Conservation (phyloP, 2,888 invertebrate species). For the Drosophila tanythrix region DNA sequence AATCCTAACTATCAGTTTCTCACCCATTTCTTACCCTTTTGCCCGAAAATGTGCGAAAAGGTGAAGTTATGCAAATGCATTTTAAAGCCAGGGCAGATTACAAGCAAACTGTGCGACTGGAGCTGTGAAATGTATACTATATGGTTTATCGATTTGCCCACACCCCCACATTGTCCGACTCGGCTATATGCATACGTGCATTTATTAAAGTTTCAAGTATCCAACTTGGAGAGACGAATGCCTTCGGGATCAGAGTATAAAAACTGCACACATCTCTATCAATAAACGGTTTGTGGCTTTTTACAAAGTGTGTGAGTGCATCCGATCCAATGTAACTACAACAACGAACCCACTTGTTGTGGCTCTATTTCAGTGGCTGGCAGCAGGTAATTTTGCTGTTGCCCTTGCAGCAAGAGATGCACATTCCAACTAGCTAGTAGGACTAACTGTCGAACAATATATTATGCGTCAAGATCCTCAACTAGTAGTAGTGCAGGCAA, state of each 20-base stretch:
- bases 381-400: constrained; percentile 2
- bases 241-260: background rate
- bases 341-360: constrained; percentile 23
- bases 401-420: constrained; percentile 3
- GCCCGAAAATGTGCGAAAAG: constrained; percentile 1
- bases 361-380: constrained; percentile 5
- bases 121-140: background rate
- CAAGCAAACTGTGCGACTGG: background rate
- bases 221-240: background rate
- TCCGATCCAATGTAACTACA: constrained; percentile 11
- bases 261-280: constrained; percentile 6
- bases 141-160: background rate
- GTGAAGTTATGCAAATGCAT: background rate
- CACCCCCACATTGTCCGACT: background rate
- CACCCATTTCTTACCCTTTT: background rate
- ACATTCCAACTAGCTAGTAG: background rate
- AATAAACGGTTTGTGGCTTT: constrained; percentile 4
- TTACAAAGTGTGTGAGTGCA: constrained; percentile 3
- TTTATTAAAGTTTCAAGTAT: constrained; percentile 5
- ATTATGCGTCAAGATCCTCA: constrained; percentile 70
- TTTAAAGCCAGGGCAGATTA: background rate
- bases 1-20: background rate
- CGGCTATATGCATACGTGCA: background rate
- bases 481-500: constrained; percentile 19
- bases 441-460: constrained; percentile 58